Evolutionary conservation across 2,113 vertebrate genomes (phyloP).

Genomic region (Plecturocebus donacophilus): DNA sequence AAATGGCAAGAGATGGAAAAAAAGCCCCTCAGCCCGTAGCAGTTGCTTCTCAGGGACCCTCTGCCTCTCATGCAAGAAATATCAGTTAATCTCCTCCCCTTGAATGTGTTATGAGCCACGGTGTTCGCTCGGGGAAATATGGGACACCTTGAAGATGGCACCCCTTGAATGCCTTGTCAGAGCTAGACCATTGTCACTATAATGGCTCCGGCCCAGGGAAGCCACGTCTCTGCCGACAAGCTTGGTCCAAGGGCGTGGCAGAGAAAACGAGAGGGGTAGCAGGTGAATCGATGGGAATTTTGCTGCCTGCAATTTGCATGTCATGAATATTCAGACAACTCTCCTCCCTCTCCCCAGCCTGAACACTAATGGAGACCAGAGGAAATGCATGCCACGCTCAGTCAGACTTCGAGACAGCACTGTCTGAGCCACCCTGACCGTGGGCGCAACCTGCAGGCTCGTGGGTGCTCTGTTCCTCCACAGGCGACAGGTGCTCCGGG

Average conservation of each 20-base stretch:
- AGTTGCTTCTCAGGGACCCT: neutral
- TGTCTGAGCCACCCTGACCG: neutral
- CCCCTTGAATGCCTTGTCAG: neutral
- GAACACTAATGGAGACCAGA: neutral
- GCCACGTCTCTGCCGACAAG: fast-evolving
- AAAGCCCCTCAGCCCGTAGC: fast-evolving
- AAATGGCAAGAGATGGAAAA: neutral
- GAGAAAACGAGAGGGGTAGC: fast-evolving
- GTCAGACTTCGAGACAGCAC: fast-evolving
- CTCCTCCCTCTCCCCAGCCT: no score
- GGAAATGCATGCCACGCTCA: fast-evolving
- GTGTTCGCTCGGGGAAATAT: neutral
- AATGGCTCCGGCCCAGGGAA: fast-evolving
- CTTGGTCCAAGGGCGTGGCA: fast-evolving
- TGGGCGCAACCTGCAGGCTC: fast-evolving
- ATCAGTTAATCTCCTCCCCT: neutral
- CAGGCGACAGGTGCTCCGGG: fast-evolving
- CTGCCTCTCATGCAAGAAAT: fast-evolving
- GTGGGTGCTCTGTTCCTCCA: fast-evolving
- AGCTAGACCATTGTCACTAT: fast-evolving
- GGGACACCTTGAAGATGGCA: no score
- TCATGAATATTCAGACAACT: neutral
- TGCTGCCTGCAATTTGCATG: neutral
- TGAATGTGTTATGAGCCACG: fast-evolving
- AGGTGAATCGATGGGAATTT: neutral